Evolutionary conservation across 2,888 invertebrate species (phyloP), one percentile per base, ranked within the genome.

Genomic region (Acrobasis suavella): DNA sequence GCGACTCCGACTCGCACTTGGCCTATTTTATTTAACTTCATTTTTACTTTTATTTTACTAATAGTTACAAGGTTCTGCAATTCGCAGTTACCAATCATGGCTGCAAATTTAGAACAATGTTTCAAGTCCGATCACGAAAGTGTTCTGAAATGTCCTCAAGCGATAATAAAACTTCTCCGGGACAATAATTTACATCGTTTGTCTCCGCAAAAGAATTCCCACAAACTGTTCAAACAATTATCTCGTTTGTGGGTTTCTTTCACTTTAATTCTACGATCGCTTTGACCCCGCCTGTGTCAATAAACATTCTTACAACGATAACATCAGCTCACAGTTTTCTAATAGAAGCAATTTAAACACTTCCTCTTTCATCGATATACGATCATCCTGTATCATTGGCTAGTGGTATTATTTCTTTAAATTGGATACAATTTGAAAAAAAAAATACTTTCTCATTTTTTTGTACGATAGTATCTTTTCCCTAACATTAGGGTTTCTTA

Each of bases 221-320:
- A 56, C 42, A 16, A 39, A 38, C 32, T 22, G 14, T 16, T 56
- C 17, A 42, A 56, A 14, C 56, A 1, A 56, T 56, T 42, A 56
- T 56, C 42, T 42, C 42, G 42, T 56, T 56, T 22, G 42, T 56
- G 56, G 56, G 14, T 42, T 39, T 54, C 39, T 42, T 56, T 42
- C 42, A 46, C 56, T 56, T 56, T 42, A 56, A 56, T 56, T 56
- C 42, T 9, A 22, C 17, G 22, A 55, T 56, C 16, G 16, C 39
- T 42, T 42, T 22, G 46, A 56, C 42, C 56, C 12, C 42, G 46
- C 12, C 16, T 22, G 46, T 46, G 56, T 22, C 42, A 42, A 56
- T 56, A 22, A 42, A 56, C 39, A 56, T 56, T 42, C 15, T 32
- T 15, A 8, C 38, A 54, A 56, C 16, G 55, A 56, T 56, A 32